Evolutionary conservation across 2,113 vertebrate species (phyloP), one percentile per base, ranked within the genome.

Genomic region (Chamaea fasciata): DNA sequence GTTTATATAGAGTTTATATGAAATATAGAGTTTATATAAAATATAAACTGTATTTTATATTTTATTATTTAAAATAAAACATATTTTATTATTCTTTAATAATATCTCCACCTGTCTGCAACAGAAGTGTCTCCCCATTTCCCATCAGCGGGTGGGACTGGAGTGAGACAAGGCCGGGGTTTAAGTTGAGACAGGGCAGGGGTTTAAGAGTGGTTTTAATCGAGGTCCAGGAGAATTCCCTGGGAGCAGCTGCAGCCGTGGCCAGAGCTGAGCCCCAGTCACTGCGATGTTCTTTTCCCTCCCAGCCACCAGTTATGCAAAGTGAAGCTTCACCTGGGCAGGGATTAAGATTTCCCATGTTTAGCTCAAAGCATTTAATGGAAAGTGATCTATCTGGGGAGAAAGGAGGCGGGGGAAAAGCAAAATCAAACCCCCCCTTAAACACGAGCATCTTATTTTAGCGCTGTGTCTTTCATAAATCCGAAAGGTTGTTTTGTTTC

Each of bases 401-500:
- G 39, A 44, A 50, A 60, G 46, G 21, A 35, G 33, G 15, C 10
- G 2, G 15, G 2, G 7, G 2, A 19, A 31, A 39, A 24, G 2
- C 18, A 42, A 24, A 87, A 75, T 8, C 9, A 15, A 50, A 0
- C 8, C 14, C 27, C 37, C 47, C 19, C 14, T 50, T 14, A 35
- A 85, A 86, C 20, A 62, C 20, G 15, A 42, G 11, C 37, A 27
- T 41, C 57, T 87, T 71, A 76, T 80, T 96, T 86, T 47, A 87
- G 55, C 4, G 8, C 56, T 17, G 16, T 11, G 7, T 65, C 83
- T 76, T 68, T 69, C 56, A 64, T 55, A 79, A 84, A 69, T n/a
- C 35, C 46, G 56, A 20, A 55, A 84, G 70, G 59, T 85, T 76
- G 77, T 87, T 95, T 91, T 75, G 42, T 77, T 91, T 42, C 89